Conservation (phyloP, 2,113 vertebrate genomes). For the Agelaius phoeniceus region DNA sequence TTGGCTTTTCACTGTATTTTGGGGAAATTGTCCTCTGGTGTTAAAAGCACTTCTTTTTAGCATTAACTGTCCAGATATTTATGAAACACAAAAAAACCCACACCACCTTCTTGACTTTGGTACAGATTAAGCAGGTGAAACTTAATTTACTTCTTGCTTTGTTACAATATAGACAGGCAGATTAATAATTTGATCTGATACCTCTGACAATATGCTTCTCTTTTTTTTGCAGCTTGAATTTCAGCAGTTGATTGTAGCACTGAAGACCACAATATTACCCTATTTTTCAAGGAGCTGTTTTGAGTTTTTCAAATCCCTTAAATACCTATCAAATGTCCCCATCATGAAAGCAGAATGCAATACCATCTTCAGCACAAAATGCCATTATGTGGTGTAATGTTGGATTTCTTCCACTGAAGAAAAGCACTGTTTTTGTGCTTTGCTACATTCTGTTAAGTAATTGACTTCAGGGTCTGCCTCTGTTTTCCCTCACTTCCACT, state of each 20-base stretch:
- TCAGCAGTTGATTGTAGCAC: not conserved
- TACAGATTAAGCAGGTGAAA: not conserved
- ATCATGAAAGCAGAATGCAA: not conserved
- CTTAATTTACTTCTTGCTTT: not conserved
- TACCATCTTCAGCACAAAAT: not conserved
- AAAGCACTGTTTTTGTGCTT: not conserved
- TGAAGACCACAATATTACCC: not conserved
- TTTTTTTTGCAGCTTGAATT: not conserved
- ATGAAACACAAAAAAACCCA: not conserved
- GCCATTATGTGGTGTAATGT: not conserved
- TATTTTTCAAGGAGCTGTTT: not conserved
- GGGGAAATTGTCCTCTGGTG: not conserved
- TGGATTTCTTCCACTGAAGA: not conserved
- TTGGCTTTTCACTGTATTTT: not conserved
- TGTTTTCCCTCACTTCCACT: not conserved
- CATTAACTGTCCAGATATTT: not conserved
- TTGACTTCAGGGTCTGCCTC: not conserved
- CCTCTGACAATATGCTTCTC: not conserved
- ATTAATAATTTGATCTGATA: not conserved
- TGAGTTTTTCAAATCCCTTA: not conserved
- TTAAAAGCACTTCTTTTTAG: not conserved
- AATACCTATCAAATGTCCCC: not conserved
- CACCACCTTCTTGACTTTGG: not conserved
- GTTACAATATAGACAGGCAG: not conserved
- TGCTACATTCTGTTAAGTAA: not conserved